A percentile compares a stretch with the other conserved stretches of the same genome.
Conservation (phyloP, 64 coral and sea anemone genomes). For the Catalaphyllia jardinei region DNA sequence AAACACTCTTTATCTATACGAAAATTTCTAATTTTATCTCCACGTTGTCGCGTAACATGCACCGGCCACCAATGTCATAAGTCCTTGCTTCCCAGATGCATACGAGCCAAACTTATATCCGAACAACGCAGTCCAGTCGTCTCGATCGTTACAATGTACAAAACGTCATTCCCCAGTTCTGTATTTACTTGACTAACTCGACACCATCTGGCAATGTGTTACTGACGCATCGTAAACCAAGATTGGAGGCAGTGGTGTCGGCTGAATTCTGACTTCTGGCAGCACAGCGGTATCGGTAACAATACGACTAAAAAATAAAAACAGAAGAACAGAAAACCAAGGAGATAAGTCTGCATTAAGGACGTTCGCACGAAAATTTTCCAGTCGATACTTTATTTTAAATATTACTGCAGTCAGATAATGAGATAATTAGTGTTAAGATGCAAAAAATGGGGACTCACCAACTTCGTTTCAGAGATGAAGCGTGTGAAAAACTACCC, state of each 20-base stretch:
- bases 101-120: background rate
- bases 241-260: slow-evolving; percentile 94
- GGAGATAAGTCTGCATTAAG: too few species aligned
- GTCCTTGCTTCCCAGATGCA: background rate
- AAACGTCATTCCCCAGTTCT: background rate
- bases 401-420: too few species aligned
- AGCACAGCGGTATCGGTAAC: slow-evolving; percentile 92
- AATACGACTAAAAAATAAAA: slow-evolving; percentile 77
- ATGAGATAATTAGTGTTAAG: too few species aligned
- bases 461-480: too few species aligned
- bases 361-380: too few species aligned
- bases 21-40: too few species aligned
- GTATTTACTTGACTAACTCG: slow-evolving; percentile 21
- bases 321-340: background rate
- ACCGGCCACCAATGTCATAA: background rate
- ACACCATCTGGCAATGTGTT: slow-evolving; percentile 65
- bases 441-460: too few species aligned
- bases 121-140: background rate
- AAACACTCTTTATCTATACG: too few species aligned
- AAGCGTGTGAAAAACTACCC: too few species aligned
- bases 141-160: background rate
- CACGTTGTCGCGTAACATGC: too few species aligned
- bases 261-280: slow-evolving; percentile 91
- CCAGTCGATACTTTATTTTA: too few species aligned
- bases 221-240: slow-evolving; percentile 89